A percentile compares a stretch with the other conserved stretches of the same genome.
Conservation (phyloP, 2,113 vertebrate species). For the Clarias gariepinus region DNA sequence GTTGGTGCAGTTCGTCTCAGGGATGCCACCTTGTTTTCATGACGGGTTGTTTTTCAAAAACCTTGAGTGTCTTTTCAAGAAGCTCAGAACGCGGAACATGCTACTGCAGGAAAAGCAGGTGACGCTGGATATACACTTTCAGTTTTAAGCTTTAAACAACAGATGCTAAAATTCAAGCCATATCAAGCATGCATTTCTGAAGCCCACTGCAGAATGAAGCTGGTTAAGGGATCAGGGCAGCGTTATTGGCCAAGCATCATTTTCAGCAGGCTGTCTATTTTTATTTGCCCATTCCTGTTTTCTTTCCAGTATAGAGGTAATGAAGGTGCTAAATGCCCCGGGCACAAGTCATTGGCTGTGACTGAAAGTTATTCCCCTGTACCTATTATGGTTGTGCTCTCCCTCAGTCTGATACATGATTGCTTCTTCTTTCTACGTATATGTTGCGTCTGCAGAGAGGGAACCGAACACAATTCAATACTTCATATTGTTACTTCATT, state of each 20-base stretch:
- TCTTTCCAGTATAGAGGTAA: constrained; percentile 30
- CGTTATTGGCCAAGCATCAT: not conserved
- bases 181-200: constrained; percentile 6
- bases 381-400: constrained; percentile 70
- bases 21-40: constrained; percentile 24
- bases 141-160: constrained; percentile 29
- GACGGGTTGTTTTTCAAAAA: constrained; percentile 39
- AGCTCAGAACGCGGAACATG: constrained; percentile 30
- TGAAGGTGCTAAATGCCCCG: constrained; percentile 52
- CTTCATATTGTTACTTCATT: not conserved
- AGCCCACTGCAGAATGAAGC: not conserved
- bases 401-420: constrained; percentile 66
- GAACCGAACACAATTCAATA: constrained; percentile 37
- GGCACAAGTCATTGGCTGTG: constrained; percentile 61
- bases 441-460: constrained; percentile 39
- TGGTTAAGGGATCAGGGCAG: not conserved
- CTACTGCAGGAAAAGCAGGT: constrained; percentile 37
- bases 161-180: constrained; percentile 16
- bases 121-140: constrained; percentile 29
- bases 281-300: not conserved
- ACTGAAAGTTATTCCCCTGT: constrained; percentile 67
- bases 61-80: constrained; percentile 32
- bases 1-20: constrained; percentile 47
- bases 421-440: constrained; percentile 62
- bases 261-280: not conserved